Percentiles rank a stretch among this genome's conserved stretches.
Evolutionary conservation across 2,888 invertebrate species (phyloP).

Genomic region (Empis livida): DNA sequence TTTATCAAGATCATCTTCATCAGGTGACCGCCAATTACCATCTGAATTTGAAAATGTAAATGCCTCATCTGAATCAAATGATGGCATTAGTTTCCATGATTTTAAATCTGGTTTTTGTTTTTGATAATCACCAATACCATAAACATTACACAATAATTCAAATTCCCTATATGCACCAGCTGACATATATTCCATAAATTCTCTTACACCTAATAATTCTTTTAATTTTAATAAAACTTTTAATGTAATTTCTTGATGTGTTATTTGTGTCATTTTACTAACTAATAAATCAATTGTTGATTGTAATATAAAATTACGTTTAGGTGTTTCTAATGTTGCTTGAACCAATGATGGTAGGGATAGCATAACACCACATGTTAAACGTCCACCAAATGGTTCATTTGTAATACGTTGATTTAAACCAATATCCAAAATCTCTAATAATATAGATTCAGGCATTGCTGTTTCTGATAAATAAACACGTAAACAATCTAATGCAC

Average conservation of each 20-base stretch:
- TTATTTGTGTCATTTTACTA: constrained; percentile 44
- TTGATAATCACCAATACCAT: constrained; percentile 29
- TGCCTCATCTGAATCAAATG: constrained; percentile 11
- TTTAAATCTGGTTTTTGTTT: constrained; percentile 9
- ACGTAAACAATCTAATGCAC: constrained; percentile 61
- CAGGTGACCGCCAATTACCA: constrained; percentile 18
- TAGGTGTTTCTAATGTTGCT: constrained; percentile 39
- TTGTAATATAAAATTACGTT: constrained; percentile 38
- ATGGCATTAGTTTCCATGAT: constrained; percentile 11
- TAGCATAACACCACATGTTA: constrained; percentile 51
- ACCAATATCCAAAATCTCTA: constrained; percentile 51
- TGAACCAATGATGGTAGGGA: constrained; percentile 50
- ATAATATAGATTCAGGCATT: constrained; percentile 52
- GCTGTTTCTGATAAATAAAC: constrained; percentile 57
- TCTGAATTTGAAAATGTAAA: not conserved
- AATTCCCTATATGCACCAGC: constrained; percentile 42
- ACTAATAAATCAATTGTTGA: constrained; percentile 42
- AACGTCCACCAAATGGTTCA: constrained; percentile 42
- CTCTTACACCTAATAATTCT: constrained; percentile 49
- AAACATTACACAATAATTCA: constrained; percentile 47
- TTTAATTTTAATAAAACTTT: constrained; percentile 57
- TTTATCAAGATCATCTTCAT: constrained; percentile 10
- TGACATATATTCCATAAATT: constrained; percentile 47
- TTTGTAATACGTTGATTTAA: constrained; percentile 39
- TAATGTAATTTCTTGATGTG: constrained; percentile 52